A percentile compares a stretch with the other conserved stretches of the same genome.
These are phyloP conservation scores for Sesia apiformis DNA, from an alignment of 2,888 invertebrate species.

Conservation along the genomic window DNA sequence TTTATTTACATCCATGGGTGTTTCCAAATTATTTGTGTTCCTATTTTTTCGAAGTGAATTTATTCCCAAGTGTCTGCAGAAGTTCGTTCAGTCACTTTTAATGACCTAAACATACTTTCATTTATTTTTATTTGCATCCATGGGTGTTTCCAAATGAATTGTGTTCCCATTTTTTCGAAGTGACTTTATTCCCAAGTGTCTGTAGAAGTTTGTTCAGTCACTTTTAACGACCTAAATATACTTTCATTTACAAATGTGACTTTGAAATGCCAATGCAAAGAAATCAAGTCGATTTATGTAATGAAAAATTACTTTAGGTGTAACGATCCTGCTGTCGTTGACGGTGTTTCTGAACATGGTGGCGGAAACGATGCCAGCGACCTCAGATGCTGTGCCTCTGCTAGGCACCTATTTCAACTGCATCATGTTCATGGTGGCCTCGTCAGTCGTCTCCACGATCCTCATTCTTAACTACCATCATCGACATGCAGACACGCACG, in stretches of 20 bases:
- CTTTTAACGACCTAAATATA: no score
- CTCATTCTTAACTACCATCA: constrained; percentile 98
- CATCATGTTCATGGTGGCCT: constrained; percentile 99
- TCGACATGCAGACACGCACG: constrained; percentile 96
- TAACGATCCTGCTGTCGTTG: constrained; percentile 96
- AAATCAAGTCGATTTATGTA: constrained; percentile 6
- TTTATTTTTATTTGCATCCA: no score
- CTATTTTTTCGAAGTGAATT: no score
- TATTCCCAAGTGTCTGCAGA: no score
- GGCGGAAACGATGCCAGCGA: constrained; percentile 98
- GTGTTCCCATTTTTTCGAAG: no score
- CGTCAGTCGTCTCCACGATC: constrained; percentile 97
- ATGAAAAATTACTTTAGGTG: constrained; percentile 77
- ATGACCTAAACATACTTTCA: no score
- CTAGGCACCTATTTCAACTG: constrained; percentile 98
- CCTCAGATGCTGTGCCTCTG: constrained; percentile 93
- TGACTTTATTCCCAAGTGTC: no score
- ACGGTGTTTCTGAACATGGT: constrained; percentile 99
- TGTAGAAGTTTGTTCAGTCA: no score
- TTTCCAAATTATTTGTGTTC: no score
- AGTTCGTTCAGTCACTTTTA: no score
- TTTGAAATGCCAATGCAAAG: not conserved
- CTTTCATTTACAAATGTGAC: not conserved
- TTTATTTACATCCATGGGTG: no score
- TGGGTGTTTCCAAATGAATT: no score